A percentile compares a stretch with the other conserved stretches of the same genome.
Conservation (phyloP, 2,888 invertebrate genomes). For the Encarsia formosa region DNA sequence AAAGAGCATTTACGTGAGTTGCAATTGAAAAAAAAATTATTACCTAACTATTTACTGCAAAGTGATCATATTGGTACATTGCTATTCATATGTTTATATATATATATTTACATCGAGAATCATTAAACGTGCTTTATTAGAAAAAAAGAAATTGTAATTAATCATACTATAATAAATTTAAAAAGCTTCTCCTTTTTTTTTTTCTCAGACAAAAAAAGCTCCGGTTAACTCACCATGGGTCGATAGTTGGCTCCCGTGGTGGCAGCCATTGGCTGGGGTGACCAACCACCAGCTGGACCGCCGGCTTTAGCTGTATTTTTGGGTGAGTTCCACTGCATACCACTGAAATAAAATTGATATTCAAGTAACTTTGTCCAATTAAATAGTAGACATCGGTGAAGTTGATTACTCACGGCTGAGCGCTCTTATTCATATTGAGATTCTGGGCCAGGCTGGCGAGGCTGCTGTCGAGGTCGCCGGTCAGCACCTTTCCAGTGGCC, state of each 20-base stretch:
- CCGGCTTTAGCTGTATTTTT: conserved; percentile 80
- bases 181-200: no score
- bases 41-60: no score
- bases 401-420: conserved; percentile 66
- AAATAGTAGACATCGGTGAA: conserved; percentile 53
- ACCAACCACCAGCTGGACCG: conserved; percentile 67
- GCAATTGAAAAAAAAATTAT: no score
- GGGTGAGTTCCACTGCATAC: conserved; percentile 88
- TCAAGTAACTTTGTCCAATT: no score
- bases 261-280: conserved; percentile 84
- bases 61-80: no score
- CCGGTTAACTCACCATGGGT: conserved; percentile 80
- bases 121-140: no score
- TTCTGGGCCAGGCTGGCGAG: conserved; percentile 91
- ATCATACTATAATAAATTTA: no score
- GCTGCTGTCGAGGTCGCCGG: conserved; percentile 91
- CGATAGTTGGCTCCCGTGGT: conserved; percentile 83
- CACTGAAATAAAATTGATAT: no score
- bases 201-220: no score
- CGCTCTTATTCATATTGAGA: conserved; percentile 78
- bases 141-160: no score
- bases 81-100: no score
- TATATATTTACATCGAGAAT: neutral
- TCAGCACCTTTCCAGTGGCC: conserved; percentile 70
- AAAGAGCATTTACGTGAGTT: no score